Conservation (phyloP, 2,797 vertebrate species). For the Apodemus agrarius region DNA sequence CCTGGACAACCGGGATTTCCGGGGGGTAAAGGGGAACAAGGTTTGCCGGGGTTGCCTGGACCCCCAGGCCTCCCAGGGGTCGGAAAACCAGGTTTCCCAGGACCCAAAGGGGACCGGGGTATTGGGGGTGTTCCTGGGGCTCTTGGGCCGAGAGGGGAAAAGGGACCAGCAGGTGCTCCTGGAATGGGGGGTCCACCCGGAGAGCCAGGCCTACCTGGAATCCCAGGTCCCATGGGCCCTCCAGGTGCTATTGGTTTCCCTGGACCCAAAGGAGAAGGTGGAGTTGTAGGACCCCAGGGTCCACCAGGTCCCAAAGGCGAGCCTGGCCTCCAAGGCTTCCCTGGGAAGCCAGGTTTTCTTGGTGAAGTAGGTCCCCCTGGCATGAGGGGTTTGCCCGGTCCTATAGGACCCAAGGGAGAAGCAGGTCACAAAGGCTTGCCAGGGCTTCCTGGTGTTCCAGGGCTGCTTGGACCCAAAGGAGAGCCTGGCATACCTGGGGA, state of each 20-base stretch:
- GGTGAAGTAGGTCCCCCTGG: conserved; percentile 94
- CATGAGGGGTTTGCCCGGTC: conserved; percentile 93
- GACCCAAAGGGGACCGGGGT: conserved; percentile 95
- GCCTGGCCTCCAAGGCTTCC: conserved; percentile 92
- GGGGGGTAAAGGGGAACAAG: conserved; percentile 95
- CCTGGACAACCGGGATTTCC: conserved; percentile 93
- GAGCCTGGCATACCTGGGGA: conserved; percentile 92
- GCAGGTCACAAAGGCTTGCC: conserved; percentile 91
- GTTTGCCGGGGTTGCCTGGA: conserved; percentile 93
- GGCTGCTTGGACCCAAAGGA: conserved; percentile 92
- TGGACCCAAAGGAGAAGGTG: conserved; percentile 94
- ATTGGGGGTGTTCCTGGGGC: conserved; percentile 91
- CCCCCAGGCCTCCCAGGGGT: conserved; percentile 93
- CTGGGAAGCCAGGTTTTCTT: conserved; percentile 92
- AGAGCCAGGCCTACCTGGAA: conserved; percentile 92
- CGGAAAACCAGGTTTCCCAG: conserved; percentile 95
- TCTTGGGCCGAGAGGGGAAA: conserved; percentile 94
- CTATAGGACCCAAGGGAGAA: conserved; percentile 94
- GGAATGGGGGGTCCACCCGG: conserved; percentile 93
- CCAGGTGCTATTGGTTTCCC: conserved; percentile 93
- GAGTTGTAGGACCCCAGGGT: conserved; percentile 90
- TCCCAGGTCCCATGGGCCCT: conserved; percentile 93
- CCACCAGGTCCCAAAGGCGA: conserved; percentile 93
- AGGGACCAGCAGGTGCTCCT: conserved; percentile 91
- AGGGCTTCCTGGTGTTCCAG: conserved; percentile 90